Evolutionary conservation across 2,888 invertebrate genomes (phyloP).

Genomic region (Tenthredo livida): DNA sequence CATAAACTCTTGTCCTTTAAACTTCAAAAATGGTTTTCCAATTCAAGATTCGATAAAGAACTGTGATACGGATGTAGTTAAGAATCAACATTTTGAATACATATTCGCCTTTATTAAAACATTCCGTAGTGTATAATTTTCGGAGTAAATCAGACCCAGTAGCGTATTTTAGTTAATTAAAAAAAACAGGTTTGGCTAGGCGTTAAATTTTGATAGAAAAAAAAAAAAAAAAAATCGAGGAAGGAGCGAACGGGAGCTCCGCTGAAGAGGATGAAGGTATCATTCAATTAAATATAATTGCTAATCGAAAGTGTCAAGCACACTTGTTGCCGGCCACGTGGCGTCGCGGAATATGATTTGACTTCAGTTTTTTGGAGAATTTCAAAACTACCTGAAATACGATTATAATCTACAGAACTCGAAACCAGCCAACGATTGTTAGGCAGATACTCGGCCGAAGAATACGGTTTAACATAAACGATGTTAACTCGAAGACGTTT

Average conservation of each 20-base stretch:
- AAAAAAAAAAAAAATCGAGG: not conserved
- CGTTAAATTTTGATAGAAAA: not conserved
- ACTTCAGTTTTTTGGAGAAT: not conserved
- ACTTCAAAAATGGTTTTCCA: not conserved
- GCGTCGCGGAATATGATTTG: not conserved
- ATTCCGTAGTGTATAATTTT: not conserved
- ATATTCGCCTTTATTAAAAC: not conserved
- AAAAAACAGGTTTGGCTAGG: conserved; percentile 1
- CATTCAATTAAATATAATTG: not conserved
- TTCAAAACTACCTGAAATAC: not conserved
- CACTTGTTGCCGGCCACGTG: conserved; percentile 25
- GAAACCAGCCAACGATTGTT: not conserved
- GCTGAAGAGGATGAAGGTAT: not conserved
- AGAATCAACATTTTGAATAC: not conserved
- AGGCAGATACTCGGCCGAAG: not conserved
- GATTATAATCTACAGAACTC: not conserved
- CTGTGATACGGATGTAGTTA: not conserved
- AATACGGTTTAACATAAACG: conserved; percentile 21
- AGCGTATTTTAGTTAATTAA: not conserved
- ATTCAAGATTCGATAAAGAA: not conserved
- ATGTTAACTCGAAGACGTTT: conserved; percentile 14
- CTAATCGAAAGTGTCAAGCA: not conserved
- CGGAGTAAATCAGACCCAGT: not conserved
- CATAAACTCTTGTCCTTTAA: not conserved
- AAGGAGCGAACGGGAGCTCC: not conserved